Conservation (phyloP, 2,113 vertebrate species). For the Forbesichthys agassizii region DNA sequence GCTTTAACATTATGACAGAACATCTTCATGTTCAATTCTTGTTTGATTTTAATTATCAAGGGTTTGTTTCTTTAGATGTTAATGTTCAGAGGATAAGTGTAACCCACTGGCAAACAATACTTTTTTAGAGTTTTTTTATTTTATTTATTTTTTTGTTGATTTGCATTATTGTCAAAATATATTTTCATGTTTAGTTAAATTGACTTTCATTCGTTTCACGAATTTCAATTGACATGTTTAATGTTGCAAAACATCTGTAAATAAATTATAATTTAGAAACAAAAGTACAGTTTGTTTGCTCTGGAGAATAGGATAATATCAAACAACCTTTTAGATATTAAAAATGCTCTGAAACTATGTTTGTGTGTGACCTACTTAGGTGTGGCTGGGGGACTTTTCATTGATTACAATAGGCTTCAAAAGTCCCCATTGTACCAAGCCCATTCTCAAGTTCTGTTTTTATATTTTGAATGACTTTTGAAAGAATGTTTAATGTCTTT, state of each 20-base stretch:
- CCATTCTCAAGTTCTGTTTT: no score
- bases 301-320: not conserved
- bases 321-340: no score
- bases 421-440: no score
- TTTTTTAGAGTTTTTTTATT: constrained; percentile 35
- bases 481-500: no score
- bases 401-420: no score
- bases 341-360: no score
- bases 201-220: constrained; percentile 23
- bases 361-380: no score
- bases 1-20: not conserved
- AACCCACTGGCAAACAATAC: constrained; percentile 4
- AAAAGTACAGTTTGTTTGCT: not conserved
- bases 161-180: constrained; percentile 48
- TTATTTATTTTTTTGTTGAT: not conserved
- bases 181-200: constrained; percentile 43
- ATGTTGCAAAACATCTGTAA: constrained; percentile 55
- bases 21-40: not conserved
- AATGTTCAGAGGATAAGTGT: constrained; percentile 9
- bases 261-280: constrained; percentile 60
- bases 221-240: constrained; percentile 30
- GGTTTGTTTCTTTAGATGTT: constrained; percentile 16
- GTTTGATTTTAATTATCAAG: constrained; percentile 4
- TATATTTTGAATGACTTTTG: no score
- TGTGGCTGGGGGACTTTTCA: no score